A percentile compares a stretch with the other conserved stretches of the same genome.
These are phyloP conservation scores for Dermatophagoides farinae DNA, from an alignment of 1,140 invertebrate species.

Conservation along the genomic window DNA sequence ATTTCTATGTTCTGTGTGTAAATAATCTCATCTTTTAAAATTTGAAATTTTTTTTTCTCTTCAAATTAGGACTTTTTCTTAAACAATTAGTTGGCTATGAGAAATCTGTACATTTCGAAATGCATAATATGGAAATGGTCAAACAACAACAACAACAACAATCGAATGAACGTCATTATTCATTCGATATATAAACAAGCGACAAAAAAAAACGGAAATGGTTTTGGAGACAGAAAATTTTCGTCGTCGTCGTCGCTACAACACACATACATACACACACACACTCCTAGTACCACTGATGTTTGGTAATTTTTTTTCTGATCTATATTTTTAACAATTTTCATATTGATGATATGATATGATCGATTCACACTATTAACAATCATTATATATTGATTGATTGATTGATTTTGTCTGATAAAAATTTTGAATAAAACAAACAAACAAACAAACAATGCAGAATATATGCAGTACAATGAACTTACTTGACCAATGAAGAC, in stretches of 20 bases:
- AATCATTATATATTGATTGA: background rate
- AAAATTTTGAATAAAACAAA: background rate
- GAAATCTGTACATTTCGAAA: background rate
- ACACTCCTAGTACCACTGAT: too few relatives aligned
- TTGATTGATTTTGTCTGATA: background rate
- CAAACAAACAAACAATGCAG: background rate
- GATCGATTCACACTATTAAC: background rate
- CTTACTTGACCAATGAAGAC: constrained; percentile 12
- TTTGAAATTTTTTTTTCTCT: background rate
- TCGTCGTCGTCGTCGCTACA: too few relatives aligned
- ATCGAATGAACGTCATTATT: background rate
- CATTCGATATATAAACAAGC: background rate
- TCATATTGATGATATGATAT: background rate
- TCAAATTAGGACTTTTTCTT: background rate
- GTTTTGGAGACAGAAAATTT: too few relatives aligned
- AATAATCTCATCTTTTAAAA: background rate
- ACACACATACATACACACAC: too few relatives aligned
- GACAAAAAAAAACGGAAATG: too few relatives aligned
- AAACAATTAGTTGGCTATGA: background rate
- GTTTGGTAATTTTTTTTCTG: too few relatives aligned
- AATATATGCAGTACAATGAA: too few relatives aligned
- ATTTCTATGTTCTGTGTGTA: background rate
- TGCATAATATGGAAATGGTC: background rate
- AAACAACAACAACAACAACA: background rate
- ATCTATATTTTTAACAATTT: too few relatives aligned